Evolutionary conservation across 1,140 invertebrate genomes (phyloP).

Genomic region (Sycophila sp.): DNA sequence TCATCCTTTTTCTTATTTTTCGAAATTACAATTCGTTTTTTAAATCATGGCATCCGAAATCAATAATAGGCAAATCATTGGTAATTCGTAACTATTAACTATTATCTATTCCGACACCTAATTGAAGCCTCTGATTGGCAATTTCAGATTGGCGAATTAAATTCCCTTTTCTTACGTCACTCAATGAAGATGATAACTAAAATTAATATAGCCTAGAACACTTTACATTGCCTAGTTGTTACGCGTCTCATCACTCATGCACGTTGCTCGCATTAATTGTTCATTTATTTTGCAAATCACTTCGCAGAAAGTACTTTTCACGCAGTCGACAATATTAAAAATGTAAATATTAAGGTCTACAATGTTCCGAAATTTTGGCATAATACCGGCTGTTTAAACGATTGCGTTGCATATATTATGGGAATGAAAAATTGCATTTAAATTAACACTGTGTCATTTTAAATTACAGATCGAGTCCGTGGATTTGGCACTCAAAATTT

Average conservation of each 20-base stretch:
- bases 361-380: too few relatives aligned
- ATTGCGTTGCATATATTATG: too few relatives aligned
- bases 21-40: not conserved
- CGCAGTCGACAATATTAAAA: too few relatives aligned
- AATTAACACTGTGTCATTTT: too few relatives aligned
- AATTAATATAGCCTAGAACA: conserved; percentile 12
- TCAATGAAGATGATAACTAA: not conserved
- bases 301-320: conserved; percentile 37
- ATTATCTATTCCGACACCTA: conserved; percentile 7
- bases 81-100: not conserved
- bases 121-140: not conserved
- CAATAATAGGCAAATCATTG: conserved; percentile 4
- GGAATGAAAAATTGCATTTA: too few relatives aligned
- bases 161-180: conserved; percentile 25
- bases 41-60: not conserved
- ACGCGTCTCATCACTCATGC: conserved; percentile 7
- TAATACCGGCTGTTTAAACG: too few relatives aligned
- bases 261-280: too few relatives aligned
- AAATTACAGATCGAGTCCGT: conserved; percentile 87
- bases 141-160: conserved; percentile 33
- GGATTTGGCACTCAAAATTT: conserved; percentile 87
- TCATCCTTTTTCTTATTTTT: too few relatives aligned
- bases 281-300: conserved; percentile 8
- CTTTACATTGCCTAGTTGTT: conserved; percentile 12
- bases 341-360: too few relatives aligned